Evolutionary conservation across 2,113 vertebrate species (phyloP), one percentile per base, ranked within the genome.

Genomic region (Pholis gunnellus): DNA sequence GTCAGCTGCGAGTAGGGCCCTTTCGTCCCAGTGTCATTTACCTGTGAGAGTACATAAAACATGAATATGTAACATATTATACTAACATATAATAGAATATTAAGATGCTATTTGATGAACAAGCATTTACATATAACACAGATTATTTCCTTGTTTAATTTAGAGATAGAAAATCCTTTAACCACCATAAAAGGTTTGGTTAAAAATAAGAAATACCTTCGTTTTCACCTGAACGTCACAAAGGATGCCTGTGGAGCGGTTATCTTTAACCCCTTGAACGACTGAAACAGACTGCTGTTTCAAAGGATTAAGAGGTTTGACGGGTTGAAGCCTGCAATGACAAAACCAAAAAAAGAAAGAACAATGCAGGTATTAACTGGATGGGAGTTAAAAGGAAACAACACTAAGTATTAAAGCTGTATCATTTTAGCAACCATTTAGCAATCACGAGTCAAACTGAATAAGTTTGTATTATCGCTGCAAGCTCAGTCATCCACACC

Each of bases 1-100:
- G 97, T 99, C 18, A 99, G 95, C 94, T 98, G 97, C 0, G 97
- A 95, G 0, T 97, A 99, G 0, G 97, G 96, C 0, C 97, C 97
- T 0, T 94, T 94, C 4, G 88, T 89, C 14, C 75, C 87, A 1
- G 72, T 8, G 25, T 80, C 88, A 17, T 71, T 71, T 31, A 79
- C 86, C 93, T 94, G 90, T 76, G 7, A 77, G 61, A 66, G 36
- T 0, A 42, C 5, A 79, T 25, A 17, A 80, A 38, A 63, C 44
- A 83, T 31, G n/a, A n/a, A n/a, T n/a, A n/a, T n/a, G n/a, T n/a
- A n/a, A n/a, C n/a, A n/a, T n/a, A n/a, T n/a, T n/a, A n/a, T n/a
- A n/a, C n/a, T n/a, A n/a, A n/a, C n/a, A n/a, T n/a, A n/a, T n/a
- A n/a, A 20, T 27, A 2, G 6, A 4, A 44, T 20, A 36, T 59